A percentile compares a stretch with the other conserved stretches of the same genome.
Evolutionary conservation across 2,797 vertebrate species (phyloP).

Genomic region (Rhabdophis nuchalis): DNA sequence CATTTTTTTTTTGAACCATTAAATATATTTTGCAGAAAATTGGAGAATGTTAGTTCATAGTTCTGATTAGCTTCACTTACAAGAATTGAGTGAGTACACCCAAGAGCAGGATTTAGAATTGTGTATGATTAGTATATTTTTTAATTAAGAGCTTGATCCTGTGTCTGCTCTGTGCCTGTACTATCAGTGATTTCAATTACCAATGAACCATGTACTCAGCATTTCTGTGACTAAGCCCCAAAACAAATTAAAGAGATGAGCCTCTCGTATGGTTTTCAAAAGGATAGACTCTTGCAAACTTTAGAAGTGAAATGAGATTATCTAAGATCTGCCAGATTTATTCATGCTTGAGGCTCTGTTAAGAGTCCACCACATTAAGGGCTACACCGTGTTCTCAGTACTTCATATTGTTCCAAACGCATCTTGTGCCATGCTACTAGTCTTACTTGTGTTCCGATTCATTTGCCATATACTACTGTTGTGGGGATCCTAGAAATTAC

Average conservation of each 20-base stretch:
- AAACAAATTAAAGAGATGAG: conserved; percentile 25
- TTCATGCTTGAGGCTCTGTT: background rate
- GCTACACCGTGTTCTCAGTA: background rate
- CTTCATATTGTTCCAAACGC: background rate
- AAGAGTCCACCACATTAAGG: background rate
- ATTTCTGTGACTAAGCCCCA: conserved; percentile 13
- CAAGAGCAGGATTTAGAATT: conserved; percentile 8
- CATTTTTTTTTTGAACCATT: background rate
- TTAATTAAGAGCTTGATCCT: conserved; percentile 27
- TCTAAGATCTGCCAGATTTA: conserved; percentile 22
- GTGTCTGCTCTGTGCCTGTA: conserved; percentile 10
- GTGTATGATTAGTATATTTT: conserved; percentile 15
- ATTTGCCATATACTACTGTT: background rate
- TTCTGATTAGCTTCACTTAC: conserved; percentile 14
- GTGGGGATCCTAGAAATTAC: background rate
- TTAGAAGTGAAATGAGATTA: conserved; percentile 16
- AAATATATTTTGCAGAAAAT: background rate
- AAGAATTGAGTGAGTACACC: conserved; percentile 1
- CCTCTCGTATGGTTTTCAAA: conserved; percentile 13
- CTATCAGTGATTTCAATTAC: conserved; percentile 15
- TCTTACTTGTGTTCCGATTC: background rate
- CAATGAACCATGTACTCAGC: conserved; percentile 13
- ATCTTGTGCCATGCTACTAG: too few relatives aligned
- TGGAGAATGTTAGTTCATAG: background rate
- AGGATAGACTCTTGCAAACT: conserved; percentile 14